Percentiles rank a stretch among this genome's conserved stretches.
Conservation (phyloP, 2,888 invertebrate genomes). For the Cenopis cana region DNA sequence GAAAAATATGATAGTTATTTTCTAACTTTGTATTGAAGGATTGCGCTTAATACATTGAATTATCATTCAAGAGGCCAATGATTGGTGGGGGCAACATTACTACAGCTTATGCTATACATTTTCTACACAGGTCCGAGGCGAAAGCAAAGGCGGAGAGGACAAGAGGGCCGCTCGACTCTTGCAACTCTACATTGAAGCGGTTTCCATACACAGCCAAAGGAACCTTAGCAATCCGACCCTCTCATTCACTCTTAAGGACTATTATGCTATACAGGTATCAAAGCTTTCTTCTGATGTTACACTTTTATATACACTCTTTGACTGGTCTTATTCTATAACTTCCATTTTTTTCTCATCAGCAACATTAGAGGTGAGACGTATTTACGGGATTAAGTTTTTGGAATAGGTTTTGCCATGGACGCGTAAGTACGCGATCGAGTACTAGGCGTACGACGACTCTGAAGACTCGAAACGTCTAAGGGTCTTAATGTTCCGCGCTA, state of each 20-base stretch:
- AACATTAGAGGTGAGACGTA: no score
- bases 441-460: no score
- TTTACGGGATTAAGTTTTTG: no score
- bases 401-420: no score
- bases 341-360: neutral
- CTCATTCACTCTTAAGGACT: slow-evolving; percentile 89
- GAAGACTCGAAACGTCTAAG: no score
- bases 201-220: slow-evolving; percentile 90
- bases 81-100: no score
- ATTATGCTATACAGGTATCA: slow-evolving; percentile 89
- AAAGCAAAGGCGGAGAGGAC: slow-evolving; percentile 83
- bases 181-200: slow-evolving; percentile 91
- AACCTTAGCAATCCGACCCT: slow-evolving; percentile 85
- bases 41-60: no score
- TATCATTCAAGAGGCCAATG: no score
- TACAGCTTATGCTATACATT: neutral
- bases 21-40: no score
- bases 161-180: slow-evolving; percentile 86
- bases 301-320: neutral
- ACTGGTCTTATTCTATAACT: neutral
- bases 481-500: no score
- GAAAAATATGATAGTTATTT: no score
- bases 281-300: neutral
- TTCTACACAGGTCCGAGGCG: slow-evolving; percentile 83
- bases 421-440: no score